These are phyloP conservation scores for Syrista parreyssii DNA, from an alignment of 2,888 invertebrate species.

Conservation along the genomic window DNA sequence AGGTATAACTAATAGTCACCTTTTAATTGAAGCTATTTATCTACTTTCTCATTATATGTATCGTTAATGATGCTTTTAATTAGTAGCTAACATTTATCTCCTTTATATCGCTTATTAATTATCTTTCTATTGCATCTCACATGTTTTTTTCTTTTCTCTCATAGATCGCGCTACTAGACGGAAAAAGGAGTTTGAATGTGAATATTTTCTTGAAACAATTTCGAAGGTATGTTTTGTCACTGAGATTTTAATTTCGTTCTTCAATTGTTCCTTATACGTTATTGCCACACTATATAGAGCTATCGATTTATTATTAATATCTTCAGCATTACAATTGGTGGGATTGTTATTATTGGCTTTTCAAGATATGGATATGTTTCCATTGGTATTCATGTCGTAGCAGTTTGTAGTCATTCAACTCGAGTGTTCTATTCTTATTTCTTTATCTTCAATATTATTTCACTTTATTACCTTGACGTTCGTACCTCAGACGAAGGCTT, in stretches of 20 bases:
- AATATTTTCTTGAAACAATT: conserved; percentile 98
- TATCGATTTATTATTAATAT: neutral
- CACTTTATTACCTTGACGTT: neutral
- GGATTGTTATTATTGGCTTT: neutral
- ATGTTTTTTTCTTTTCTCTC: conserved; percentile 38
- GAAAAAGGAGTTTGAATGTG: conserved; percentile 94
- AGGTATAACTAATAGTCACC: conserved; percentile 66
- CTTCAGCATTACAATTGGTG: neutral
- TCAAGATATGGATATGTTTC: neutral
- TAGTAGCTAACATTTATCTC: conserved; percentile 3
- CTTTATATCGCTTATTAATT: conserved; percentile 1
- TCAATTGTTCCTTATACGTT: neutral
- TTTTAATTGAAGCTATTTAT: neutral
- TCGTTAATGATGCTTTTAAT: neutral
- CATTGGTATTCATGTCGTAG: neutral
- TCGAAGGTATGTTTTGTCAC: conserved; percentile 73
- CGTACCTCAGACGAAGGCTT: neutral
- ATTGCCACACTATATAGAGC: neutral
- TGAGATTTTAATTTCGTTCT: neutral
- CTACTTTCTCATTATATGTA: neutral
- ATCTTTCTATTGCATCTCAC: neutral
- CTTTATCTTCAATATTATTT: neutral
- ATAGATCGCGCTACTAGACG: conserved; percentile 89
- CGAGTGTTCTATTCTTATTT: neutral
- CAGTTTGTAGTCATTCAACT: neutral